phyloP scores from a whole-genome alignment of 2,888 invertebrate genomes.

The Eremobia ochroleuca region DNA sequence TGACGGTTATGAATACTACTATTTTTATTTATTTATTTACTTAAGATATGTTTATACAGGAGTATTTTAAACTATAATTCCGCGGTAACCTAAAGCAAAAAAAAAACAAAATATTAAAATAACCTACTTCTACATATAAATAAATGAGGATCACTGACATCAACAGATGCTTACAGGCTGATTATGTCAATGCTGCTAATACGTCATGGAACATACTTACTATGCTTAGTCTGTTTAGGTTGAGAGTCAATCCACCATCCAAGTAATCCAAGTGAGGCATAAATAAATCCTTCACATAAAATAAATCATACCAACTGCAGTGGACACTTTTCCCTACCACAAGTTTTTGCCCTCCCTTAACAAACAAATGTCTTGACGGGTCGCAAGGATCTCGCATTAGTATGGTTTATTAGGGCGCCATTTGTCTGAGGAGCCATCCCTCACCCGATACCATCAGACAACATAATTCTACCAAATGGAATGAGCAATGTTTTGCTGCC shows the following conservation, averaged over 20 bases:
- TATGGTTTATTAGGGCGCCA: constrained; percentile 63
- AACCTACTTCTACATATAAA: background rate
- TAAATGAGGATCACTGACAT: too few relatives aligned
- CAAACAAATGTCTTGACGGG: constrained; percentile 51
- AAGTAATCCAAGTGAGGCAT: background rate
- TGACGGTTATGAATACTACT: background rate
- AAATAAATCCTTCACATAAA: background rate
- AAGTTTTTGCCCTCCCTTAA: constrained; percentile 46
- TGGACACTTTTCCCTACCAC: background rate
- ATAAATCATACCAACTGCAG: background rate
- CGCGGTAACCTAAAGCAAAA: background rate
- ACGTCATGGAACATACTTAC: background rate
- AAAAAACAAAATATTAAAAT: background rate
- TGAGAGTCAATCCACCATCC: background rate
- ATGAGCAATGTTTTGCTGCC: constrained; percentile 39
- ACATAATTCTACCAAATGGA: constrained; percentile 59
- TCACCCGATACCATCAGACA: constrained; percentile 67
- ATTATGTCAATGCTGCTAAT: background rate
- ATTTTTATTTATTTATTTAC: background rate
- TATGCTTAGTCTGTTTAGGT: too few relatives aligned
- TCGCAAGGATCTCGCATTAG: constrained; percentile 60
- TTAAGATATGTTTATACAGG: background rate
- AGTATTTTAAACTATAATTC: background rate
- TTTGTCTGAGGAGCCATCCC: constrained; percentile 59
- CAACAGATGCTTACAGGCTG: too few relatives aligned